Evolutionary conservation across 1,140 invertebrate species (phyloP), one percentile per base, ranked within the genome.

Genomic region (Magallana angulata): DNA sequence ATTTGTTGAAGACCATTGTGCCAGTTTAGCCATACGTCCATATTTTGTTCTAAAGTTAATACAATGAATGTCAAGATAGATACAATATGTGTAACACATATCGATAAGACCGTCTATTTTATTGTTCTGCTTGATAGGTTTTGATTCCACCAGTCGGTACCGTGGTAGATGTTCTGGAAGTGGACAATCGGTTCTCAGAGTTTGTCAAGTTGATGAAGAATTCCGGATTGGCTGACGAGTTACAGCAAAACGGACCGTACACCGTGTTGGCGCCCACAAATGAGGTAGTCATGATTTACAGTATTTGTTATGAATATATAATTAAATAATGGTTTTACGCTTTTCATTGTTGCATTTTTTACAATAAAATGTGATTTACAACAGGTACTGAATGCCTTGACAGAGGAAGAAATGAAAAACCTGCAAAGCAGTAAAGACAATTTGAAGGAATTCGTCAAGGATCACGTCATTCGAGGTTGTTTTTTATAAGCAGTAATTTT

Each of bases 261-360:
- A 93, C 93, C 7, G 18, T 93, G 14, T 90, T 93, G 86, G 93
- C 93, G 12, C 93, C 92, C 57, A 92, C 90, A 11, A 92, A 93
- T 87, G 48, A 91, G 88, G 93, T 93, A 80, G 85, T 5, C 36
- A 4, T 48, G 36, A 2, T 48, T 5, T 3, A 48, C 36, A 48
- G 36, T 48, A 5, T 5, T 48, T 48, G 36, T 48, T 48, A 5
- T 48, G 36, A 2, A 48, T 5, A 48, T 48, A 4, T 48, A 48
- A 48, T 48, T 48, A 48, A 48, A 48, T 48, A 5, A 48, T 48
- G 36, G 36, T 48, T 48, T 48, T 48, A 48, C 36, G 5, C 36
- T 48, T 48, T 48, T 48, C 2, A 48, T 48, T 4, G 36, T 48
- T 48, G 36, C 36, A 48, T 2, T 48, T 48, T 48, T 48, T 48